Evolutionary conservation across 2,797 vertebrate genomes (phyloP), one percentile per base, ranked within the genome.

Genomic region (Lepilemur ruficaudatus): DNA sequence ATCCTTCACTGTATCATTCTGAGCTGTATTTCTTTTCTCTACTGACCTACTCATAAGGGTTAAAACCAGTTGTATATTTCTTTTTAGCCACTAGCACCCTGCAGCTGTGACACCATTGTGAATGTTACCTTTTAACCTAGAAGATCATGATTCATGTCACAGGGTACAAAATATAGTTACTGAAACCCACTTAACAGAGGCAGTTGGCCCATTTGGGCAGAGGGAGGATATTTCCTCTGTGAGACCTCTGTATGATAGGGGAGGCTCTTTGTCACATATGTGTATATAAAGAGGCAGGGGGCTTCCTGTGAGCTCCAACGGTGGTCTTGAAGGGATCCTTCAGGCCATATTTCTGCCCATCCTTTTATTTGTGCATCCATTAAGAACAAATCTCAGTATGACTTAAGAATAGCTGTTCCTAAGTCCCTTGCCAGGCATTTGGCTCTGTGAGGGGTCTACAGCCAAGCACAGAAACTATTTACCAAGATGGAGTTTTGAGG

Each of bases 41-140:
- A 48, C 22, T 93, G 35, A 93, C 12, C 25, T 86, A 55, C 41
- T 83, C 22, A 43, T 25, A 59, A n/a, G 25, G 14, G 14, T 89
- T 79, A 73, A 93, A 89, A 30, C 18, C 52, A 32, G 5, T 61
- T 78, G 9, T 81, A 52, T 12, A 10, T 92, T 80, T 93, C 30
- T 95, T 30, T 95, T 88, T 69, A 69, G 18, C 67, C 73, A 84
- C 61, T 92, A 93, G 67, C 69, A 90, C 35, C 30, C 48, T 94
- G n/a, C 22, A 94, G 78, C 75, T 94, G 50, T 88, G 57, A 70
- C 52, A 87, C 20, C 65, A 82, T 78, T 46, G 17, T 88, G 57
- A 86, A 7, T 87, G 41, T 88, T 10, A 92, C 72, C 61, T 92
- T 87, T 95, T 92, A 96, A 97, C 35, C n/a, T 32, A 89, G 59